These are phyloP conservation scores for Megaceryle maxima DNA, from an alignment of 2,113 vertebrate genomes.

Conservation along the genomic window DNA sequence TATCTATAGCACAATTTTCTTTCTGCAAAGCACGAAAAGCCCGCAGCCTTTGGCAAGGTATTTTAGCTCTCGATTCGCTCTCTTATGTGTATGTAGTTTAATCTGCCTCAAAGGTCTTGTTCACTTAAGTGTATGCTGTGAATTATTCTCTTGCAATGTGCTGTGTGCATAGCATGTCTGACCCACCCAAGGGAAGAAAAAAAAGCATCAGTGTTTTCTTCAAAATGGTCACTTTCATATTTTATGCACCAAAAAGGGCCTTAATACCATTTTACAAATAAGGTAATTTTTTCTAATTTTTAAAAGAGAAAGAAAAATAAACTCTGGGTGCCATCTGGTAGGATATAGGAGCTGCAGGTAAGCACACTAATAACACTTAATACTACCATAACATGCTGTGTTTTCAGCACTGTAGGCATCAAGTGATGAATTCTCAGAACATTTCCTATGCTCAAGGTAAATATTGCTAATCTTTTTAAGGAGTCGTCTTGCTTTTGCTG, in stretches of 20 bases:
- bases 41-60: neutral
- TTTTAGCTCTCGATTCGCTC: neutral
- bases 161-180: neutral
- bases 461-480: slow-evolving; percentile 32
- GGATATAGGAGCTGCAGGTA: slow-evolving; percentile 46
- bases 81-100: neutral
- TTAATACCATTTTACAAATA: neutral
- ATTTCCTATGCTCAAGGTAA: slow-evolving; percentile 32
- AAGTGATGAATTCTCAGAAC: slow-evolving; percentile 37
- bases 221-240: neutral
- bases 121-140: neutral
- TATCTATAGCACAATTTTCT: neutral
- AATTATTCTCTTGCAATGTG: neutral
- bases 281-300: neutral
- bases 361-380: slow-evolving; percentile 46
- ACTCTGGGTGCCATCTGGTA: slow-evolving; percentile 36
- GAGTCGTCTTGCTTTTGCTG: slow-evolving; percentile 26
- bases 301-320: neutral
- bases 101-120: slow-evolving; percentile 45
- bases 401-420: slow-evolving; percentile 42
- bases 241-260: neutral
- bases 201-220: neutral
- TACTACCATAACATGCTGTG: slow-evolving; percentile 16
- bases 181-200: neutral
- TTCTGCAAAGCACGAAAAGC: neutral